phyloP scores from a whole-genome alignment of 1,140 invertebrate species.

The Dysdera silvatica region DNA sequence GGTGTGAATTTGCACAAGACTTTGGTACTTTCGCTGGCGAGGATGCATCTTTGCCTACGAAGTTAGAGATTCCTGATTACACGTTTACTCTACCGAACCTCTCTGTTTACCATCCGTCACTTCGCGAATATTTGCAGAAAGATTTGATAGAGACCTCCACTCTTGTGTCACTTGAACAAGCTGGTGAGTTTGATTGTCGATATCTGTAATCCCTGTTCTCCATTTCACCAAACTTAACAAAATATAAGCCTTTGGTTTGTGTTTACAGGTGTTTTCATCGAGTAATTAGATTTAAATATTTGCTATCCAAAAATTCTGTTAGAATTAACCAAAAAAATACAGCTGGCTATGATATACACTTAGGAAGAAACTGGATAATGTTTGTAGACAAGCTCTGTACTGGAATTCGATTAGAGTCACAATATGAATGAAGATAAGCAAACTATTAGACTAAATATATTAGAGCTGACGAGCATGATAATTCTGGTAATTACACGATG shows the following conservation, averaged over 20 bases:
- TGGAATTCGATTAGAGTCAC: too few relatives aligned
- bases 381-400: too few relatives aligned
- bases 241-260: background rate
- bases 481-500: too few relatives aligned
- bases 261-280: too few relatives aligned
- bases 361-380: too few relatives aligned
- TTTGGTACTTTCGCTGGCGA: constrained; percentile 45
- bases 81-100: constrained; percentile 79
- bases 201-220: background rate
- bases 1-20: constrained; percentile 58
- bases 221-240: background rate
- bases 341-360: too few relatives aligned
- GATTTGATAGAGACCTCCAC: constrained; percentile 82
- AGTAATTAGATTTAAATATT: too few relatives aligned
- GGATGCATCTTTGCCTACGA: constrained; percentile 31
- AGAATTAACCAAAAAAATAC: too few relatives aligned
- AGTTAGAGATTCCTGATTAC: constrained; percentile 57
- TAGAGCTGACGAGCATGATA: too few relatives aligned
- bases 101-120: constrained; percentile 60
- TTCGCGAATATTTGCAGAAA: constrained; percentile 72
- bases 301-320: too few relatives aligned
- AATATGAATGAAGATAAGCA: too few relatives aligned
- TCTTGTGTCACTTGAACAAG: constrained; percentile 65
- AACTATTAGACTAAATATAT: too few relatives aligned
- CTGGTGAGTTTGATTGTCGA: constrained; percentile 42